Conservation (phyloP, 2,797 vertebrate species). For the Amphiprion clarkii region DNA sequence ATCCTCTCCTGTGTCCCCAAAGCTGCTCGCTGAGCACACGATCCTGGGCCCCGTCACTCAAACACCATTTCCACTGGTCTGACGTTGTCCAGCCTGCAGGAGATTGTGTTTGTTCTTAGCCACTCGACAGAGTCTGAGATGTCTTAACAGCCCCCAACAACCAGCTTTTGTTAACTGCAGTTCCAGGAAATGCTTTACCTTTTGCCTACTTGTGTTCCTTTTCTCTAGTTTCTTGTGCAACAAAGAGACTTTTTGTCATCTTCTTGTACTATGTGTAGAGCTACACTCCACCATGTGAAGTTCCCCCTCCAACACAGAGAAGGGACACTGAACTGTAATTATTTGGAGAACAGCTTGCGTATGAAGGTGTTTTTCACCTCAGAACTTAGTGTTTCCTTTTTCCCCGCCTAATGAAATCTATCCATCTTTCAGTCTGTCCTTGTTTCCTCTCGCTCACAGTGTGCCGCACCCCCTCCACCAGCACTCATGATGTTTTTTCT, state of each 20-base stretch:
- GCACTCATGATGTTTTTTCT: constrained; percentile 53
- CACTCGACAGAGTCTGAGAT: constrained; percentile 14
- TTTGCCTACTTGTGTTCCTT: constrained; percentile 1
- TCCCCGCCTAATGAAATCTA: constrained; percentile 71
- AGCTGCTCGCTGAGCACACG: constrained; percentile 34
- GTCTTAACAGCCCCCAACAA: constrained; percentile 16
- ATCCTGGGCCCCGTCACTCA: constrained; percentile 39
- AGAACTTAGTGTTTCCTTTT: constrained; percentile 56
- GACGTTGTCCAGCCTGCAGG: constrained; percentile 30
- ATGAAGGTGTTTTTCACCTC: constrained; percentile 67
- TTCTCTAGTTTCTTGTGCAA: constrained; percentile 33
- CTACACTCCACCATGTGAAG: constrained; percentile 1
- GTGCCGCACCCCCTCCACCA: constrained; percentile 10
- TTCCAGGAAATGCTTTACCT: constrained; percentile 14
- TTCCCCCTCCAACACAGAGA: constrained; percentile 10
- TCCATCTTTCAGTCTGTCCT: constrained; percentile 77
- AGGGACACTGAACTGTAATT: constrained; percentile 44
- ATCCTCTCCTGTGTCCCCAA: constrained; percentile 46
- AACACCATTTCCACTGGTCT: constrained; percentile 13
- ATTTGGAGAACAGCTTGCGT: constrained; percentile 63
- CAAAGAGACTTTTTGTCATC: constrained; percentile 8
- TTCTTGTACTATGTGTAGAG: neutral
- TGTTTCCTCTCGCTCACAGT: constrained; percentile 53
- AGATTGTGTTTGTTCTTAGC: constrained; percentile 32
- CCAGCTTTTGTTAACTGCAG: constrained; percentile 15